Conservation (phyloP, 2,113 vertebrate species). For the Xerus inauris region DNA sequence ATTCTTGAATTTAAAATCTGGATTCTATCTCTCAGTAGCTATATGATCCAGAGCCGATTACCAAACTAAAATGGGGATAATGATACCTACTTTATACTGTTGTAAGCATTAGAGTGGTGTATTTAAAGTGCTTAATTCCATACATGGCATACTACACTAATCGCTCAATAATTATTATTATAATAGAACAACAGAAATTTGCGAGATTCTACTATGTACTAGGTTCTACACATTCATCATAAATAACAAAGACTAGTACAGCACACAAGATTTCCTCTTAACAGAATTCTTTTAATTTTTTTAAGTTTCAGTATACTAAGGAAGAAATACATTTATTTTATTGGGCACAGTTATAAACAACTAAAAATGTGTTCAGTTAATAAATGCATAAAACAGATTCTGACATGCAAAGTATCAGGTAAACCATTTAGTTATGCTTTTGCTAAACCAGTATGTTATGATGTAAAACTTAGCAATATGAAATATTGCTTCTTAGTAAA, state of each 20-base stretch:
- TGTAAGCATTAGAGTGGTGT: background rate
- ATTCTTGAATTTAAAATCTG: conserved; percentile 46
- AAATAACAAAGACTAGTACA: background rate
- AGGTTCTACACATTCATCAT: background rate
- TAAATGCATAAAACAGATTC: background rate
- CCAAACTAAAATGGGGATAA: conserved; percentile 13
- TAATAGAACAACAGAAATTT: background rate
- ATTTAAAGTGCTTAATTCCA: conserved; percentile 6
- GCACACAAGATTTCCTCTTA: conserved; percentile 27
- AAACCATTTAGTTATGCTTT: conserved; percentile 8
- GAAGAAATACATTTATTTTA: conserved; percentile 36
- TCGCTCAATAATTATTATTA: conserved; percentile 28
- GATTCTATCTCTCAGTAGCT: conserved; percentile 20
- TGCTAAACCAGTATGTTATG: background rate
- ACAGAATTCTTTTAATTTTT: background rate
- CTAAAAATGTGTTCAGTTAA: background rate
- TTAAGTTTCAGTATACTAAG: background rate
- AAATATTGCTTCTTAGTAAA: background rate
- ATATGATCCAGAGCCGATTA: conserved; percentile 8
- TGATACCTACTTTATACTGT: background rate
- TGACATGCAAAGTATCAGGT: background rate
- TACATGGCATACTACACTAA: background rate
- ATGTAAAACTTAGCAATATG: background rate
- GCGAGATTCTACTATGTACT: background rate
- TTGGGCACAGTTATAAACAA: background rate